A percentile compares a stretch with the other conserved stretches of the same genome.
phyloP scores from a whole-genome alignment of 37 sponge, comb jelly and placozoan genomes.

The Haliclona indistincta region DNA sequence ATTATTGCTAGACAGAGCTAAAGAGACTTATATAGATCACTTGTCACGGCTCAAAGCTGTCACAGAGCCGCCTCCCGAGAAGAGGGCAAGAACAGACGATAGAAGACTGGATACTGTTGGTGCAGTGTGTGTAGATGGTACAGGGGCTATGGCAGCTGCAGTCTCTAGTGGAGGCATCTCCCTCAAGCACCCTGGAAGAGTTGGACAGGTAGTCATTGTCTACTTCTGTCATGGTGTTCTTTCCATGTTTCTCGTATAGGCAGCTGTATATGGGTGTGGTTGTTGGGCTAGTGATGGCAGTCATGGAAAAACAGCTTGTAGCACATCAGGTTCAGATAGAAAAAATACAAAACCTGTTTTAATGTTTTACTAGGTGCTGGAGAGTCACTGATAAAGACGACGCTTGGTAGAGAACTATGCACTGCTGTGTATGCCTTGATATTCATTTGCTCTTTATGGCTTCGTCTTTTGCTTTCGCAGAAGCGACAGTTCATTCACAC shows the following conservation, averaged over 20 bases:
- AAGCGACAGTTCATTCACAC: too few relatives aligned
- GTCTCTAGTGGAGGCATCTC: constrained; percentile 85
- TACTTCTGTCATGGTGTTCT: too few relatives aligned
- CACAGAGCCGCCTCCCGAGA: not conserved
- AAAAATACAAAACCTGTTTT: not conserved
- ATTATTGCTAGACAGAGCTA: constrained; percentile 42
- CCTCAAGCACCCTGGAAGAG: constrained; percentile 77
- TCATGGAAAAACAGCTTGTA: constrained; percentile 45
- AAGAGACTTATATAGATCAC: constrained; percentile 65
- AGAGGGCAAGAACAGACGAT: not conserved
- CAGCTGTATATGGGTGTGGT: constrained; percentile 77
- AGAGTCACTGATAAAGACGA: constrained; percentile 70
- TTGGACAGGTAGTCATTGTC: constrained; percentile 50
- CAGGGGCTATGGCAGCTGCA: constrained; percentile 54
- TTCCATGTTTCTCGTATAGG: constrained; percentile 15
- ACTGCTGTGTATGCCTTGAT: constrained; percentile 33
- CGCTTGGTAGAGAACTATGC: constrained; percentile 54
- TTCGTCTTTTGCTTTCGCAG: too few relatives aligned
- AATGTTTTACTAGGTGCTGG: constrained; percentile 73
- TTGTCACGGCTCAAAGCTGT: constrained; percentile 47
- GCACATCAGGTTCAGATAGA: constrained; percentile 53
- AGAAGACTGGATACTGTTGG: constrained; percentile 71
- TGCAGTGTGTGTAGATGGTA: constrained; percentile 58
- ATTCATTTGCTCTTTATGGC: too few relatives aligned
- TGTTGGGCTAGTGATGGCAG: constrained; percentile 60